Percentiles rank a stretch among this genome's conserved stretches.
Conservation (phyloP, 2,888 invertebrate genomes). For the Cotesia congregata region DNA sequence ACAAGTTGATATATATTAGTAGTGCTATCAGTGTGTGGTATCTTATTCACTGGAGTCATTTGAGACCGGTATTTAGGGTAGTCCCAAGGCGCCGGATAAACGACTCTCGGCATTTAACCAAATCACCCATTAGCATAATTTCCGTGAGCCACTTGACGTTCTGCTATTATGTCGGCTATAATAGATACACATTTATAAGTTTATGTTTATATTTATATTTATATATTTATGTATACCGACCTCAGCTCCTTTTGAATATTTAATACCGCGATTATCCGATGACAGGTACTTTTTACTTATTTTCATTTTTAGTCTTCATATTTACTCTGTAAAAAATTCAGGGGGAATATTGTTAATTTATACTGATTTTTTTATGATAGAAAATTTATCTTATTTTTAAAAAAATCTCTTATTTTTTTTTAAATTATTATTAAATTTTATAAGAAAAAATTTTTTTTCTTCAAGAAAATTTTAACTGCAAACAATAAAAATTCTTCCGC, state of each 20-base stretch:
- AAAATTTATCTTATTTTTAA: no score
- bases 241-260: no score
- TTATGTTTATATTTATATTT: background rate
- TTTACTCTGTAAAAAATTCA: no score
- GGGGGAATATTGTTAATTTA: no score
- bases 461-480: background rate
- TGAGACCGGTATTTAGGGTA: conserved; percentile 40
- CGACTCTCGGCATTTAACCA: conserved; percentile 43
- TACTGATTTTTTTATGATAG: no score
- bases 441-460: background rate
- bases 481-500: background rate
- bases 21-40: conserved; percentile 35
- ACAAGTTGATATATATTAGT: conserved; percentile 17
- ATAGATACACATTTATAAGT: conserved; percentile 7
- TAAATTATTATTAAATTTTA: no score
- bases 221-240: background rate
- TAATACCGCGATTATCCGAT: no score
- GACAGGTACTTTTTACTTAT: no score
- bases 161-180: background rate
- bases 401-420: no score
- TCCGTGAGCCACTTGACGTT: conserved; percentile 39
- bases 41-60: conserved; percentile 34
- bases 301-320: no score
- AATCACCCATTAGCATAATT: conserved; percentile 50
- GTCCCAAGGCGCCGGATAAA: conserved; percentile 39